Evolutionary conservation across 2,113 vertebrate genomes (phyloP).

Genomic region (Promerops cafer): DNA sequence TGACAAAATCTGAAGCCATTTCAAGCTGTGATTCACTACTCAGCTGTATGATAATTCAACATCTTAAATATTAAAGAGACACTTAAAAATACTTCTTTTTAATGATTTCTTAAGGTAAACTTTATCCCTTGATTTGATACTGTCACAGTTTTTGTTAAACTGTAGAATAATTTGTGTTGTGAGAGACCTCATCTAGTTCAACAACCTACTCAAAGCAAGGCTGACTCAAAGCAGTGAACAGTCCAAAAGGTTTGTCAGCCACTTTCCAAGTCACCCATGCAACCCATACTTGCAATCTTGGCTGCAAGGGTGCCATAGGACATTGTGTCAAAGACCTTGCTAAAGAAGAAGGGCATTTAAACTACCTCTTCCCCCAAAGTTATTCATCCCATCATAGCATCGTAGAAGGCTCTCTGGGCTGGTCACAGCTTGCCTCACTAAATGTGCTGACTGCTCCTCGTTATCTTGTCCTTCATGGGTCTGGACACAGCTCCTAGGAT

Average conservation of each 20-base stretch:
- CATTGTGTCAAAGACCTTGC: neutral
- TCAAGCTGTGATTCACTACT: neutral
- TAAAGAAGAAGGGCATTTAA: neutral
- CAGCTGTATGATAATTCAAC: neutral
- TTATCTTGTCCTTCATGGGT: neutral
- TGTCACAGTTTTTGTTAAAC: neutral
- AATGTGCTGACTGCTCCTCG: neutral
- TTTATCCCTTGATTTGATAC: neutral
- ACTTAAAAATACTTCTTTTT: neutral
- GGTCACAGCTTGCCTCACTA: neutral
- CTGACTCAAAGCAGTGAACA: neutral
- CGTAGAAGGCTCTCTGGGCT: neutral
- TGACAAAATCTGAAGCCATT: neutral
- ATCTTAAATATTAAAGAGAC: neutral
- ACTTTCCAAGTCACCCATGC: neutral
- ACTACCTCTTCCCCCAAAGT: neutral
- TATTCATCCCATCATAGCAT: neutral
- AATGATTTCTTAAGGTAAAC: neutral
- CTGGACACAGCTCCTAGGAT: neutral
- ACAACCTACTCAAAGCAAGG: neutral
- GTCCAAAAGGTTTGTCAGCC: neutral
- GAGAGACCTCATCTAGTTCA: neutral
- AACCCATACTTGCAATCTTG: neutral
- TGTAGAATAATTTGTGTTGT: neutral
- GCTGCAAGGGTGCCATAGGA: neutral